Percentiles rank a stretch among this genome's conserved stretches.
phyloP scores from a whole-genome alignment of 2,888 invertebrate genomes.

The Tetranychus truncatus region DNA sequence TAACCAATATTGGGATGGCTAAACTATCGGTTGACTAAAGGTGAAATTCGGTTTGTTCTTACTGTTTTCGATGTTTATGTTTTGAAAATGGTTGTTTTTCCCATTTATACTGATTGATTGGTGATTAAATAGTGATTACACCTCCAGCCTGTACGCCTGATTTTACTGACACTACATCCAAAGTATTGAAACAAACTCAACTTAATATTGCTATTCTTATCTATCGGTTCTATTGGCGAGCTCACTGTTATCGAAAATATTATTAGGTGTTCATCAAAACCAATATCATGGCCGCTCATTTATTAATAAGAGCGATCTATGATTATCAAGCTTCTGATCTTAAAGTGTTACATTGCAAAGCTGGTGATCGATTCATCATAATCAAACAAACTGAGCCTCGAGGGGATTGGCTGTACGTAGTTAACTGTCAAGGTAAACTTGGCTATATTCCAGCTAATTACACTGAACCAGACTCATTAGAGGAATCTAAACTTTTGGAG shows the following conservation, averaged over 20 bases:
- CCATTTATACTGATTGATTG: no score
- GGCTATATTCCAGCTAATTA: conserved; percentile 31
- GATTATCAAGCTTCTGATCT: conserved; percentile 21
- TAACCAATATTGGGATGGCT: no score
- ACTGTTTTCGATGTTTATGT: no score
- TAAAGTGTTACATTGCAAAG: conserved; percentile 24
- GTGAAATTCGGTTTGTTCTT: no score
- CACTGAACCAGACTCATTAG: conserved; percentile 21
- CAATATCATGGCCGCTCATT: neutral
- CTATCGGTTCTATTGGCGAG: no score
- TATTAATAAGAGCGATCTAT: conserved; percentile 15
- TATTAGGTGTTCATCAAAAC: neutral
- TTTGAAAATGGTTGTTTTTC: no score
- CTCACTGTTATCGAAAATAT: neutral
- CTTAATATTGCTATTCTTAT: no score
- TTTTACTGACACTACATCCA: no score
- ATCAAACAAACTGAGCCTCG: conserved; percentile 22
- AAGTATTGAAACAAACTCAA: no score
- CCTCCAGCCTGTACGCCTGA: no score
- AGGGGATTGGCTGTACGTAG: conserved; percentile 30
- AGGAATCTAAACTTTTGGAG: conserved; percentile 15
- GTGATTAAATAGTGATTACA: no score
- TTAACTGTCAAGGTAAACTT: conserved; percentile 28
- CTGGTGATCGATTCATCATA: conserved; percentile 25
- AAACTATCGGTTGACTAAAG: no score